Conservation (phyloP, 2,113 vertebrate species). For the Thalassarche chlororhynchos region DNA sequence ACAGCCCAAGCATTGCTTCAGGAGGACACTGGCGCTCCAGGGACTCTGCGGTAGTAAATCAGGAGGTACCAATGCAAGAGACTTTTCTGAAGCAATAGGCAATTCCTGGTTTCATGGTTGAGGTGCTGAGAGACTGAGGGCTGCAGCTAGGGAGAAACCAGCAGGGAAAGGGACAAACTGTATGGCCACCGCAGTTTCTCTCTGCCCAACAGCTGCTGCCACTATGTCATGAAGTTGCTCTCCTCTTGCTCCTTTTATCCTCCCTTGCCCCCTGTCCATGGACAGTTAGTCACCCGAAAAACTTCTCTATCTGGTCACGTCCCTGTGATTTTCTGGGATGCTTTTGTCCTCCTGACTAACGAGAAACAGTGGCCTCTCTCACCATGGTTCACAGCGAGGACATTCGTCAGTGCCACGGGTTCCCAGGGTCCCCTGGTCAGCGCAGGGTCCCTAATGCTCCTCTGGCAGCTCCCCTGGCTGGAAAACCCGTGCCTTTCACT, state of each 20-base stretch:
- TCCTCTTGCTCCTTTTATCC: background rate
- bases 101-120: background rate
- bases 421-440: background rate
- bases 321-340: background rate
- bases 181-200: background rate
- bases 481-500: background rate
- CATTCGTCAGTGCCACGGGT: background rate
- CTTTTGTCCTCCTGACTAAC: background rate
- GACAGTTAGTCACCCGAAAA: background rate
- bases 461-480: background rate
- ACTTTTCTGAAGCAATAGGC: background rate
- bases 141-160: background rate
- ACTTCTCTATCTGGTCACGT: background rate
- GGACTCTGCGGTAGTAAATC: background rate
- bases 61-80: background rate
- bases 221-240: background rate
- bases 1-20: background rate
- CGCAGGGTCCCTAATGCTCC: background rate
- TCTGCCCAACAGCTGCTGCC: background rate
- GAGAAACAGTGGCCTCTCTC: background rate
- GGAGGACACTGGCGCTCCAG: rapidly evolving
- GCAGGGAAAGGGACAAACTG: background rate
- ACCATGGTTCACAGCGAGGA: background rate
- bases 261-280: background rate
- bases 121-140: background rate